Percentiles rank a stretch among this genome's conserved stretches.
Conservation (phyloP, 2,113 vertebrate species). For the Phocoena sinus region DNA sequence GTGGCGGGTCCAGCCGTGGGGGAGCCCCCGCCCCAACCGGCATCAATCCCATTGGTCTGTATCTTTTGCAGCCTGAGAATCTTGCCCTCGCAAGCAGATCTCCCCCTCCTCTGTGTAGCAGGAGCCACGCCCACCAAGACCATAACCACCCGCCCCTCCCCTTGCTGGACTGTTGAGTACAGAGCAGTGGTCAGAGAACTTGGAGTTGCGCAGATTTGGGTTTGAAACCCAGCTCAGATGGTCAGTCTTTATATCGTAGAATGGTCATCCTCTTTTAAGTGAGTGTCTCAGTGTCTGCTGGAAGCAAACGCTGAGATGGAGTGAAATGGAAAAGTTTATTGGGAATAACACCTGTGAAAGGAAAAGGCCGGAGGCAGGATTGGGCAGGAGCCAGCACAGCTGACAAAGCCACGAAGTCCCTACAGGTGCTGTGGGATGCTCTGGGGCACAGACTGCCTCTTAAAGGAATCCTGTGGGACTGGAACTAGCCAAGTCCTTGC, state of each 20-base stretch:
- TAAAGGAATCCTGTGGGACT: neutral
- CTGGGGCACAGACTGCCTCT: neutral
- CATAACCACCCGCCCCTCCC: too few species aligned
- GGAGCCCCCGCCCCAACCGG: accelerated
- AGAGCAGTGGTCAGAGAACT: neutral
- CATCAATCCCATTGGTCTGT: neutral
- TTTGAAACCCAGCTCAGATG: neutral
- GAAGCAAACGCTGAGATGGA: neutral
- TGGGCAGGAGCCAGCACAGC: accelerated
- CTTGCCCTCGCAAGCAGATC: neutral
- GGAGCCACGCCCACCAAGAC: neutral
- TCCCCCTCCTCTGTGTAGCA: neutral
- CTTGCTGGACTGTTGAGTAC: too few species aligned
- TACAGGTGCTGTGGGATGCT: accelerated
- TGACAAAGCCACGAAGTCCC: neutral
- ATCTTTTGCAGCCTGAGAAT: neutral
- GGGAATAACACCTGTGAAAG: neutral
- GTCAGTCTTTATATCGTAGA: neutral
- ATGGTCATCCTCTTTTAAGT: neutral
- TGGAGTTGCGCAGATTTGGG: neutral
- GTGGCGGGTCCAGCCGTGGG: accelerated
- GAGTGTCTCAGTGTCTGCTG: neutral
- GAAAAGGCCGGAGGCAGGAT: neutral
- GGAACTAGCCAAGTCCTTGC: neutral
- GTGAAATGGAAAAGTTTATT: neutral